Conservation (phyloP, 2,888 invertebrate species). For the Machimus rusticus region DNA sequence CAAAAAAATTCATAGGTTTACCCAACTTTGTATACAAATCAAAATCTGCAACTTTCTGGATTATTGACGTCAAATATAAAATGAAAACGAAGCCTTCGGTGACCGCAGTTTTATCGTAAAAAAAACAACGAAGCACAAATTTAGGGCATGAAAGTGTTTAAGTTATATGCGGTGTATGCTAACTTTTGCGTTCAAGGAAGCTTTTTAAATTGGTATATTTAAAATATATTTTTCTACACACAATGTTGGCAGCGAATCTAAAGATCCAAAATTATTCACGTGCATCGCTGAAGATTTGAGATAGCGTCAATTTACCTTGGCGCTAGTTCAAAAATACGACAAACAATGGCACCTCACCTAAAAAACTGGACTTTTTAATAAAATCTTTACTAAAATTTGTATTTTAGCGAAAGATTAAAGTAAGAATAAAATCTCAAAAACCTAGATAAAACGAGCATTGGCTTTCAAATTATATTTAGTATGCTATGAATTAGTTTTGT, state of each 20-base stretch:
- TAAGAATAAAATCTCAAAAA: not conserved
- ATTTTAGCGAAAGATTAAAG: not conserved
- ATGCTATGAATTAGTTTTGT: not conserved
- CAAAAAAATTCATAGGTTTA: not conserved
- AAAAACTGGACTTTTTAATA: not conserved
- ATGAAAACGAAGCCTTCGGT: not conserved
- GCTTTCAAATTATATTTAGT: not conserved
- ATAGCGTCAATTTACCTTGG: not conserved
- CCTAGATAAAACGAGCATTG: not conserved
- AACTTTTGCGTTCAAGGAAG: not conserved
- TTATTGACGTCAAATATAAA: slow-evolving; percentile 25
- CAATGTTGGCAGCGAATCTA: not conserved
- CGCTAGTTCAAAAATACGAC: not conserved
- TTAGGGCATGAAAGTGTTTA: not conserved
- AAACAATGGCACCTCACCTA: not conserved
- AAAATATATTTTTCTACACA: not conserved
- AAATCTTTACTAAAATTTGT: not conserved
- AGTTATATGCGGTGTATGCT: not conserved
- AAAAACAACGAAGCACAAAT: not conserved
- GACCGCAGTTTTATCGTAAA: not conserved
- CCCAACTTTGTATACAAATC: not conserved
- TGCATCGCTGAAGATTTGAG: not conserved
- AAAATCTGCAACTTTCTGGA: slow-evolving; percentile 27
- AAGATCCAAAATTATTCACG: not conserved
- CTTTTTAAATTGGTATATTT: not conserved